Evolutionary conservation across 1,140 invertebrate genomes (phyloP), one percentile per base, ranked within the genome.

Genomic region (Drosophila sturtevanti): DNA sequence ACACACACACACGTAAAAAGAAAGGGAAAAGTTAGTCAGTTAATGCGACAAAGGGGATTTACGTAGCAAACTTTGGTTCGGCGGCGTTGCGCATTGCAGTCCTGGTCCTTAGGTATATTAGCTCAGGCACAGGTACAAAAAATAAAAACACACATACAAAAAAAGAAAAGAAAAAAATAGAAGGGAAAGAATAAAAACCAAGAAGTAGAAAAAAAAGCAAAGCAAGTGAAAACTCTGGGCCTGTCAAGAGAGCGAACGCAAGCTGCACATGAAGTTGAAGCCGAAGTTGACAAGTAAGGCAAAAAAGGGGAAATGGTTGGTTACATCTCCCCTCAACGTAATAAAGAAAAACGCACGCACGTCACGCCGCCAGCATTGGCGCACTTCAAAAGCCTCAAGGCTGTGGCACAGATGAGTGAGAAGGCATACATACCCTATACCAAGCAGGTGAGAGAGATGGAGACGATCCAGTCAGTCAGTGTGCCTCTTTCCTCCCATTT

Each of bases 41-140:
- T 87, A 87, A 87, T 87, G 84, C 82, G 82, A 89, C 82, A 87
- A 87, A 87, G 70, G 82, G 82, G 82, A 87, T 87, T 87, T 87
- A 76, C 79, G 81, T 81, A 71, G 74, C 81, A 81, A 85, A 85
- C 69, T 85, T 85, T 76, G 84, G 82, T 72, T 56, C 70, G 74
- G 74, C 70, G 68, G 74, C 70, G 68, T 73, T 73, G 70, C 81
- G 81, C 81, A 85, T 71, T 85, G 81, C 81, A 85, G 81, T 73
- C 58, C 56, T 72, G 68, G 69, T 79, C 60, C 70, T 78, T 69
- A 72, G 72, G 51, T 75, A 78, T 79, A 87, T 87, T 87, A 86
- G 82, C 81, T 34, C n/a, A 1, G 58, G 44, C 67, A 62, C 37
- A 51, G 27, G 24, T 51, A 51, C 11, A 48, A 62, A 65, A 72